These are phyloP conservation scores for Anagrus nilaparvatae DNA, from an alignment of 1,140 invertebrate genomes.

Conservation along the genomic window DNA sequence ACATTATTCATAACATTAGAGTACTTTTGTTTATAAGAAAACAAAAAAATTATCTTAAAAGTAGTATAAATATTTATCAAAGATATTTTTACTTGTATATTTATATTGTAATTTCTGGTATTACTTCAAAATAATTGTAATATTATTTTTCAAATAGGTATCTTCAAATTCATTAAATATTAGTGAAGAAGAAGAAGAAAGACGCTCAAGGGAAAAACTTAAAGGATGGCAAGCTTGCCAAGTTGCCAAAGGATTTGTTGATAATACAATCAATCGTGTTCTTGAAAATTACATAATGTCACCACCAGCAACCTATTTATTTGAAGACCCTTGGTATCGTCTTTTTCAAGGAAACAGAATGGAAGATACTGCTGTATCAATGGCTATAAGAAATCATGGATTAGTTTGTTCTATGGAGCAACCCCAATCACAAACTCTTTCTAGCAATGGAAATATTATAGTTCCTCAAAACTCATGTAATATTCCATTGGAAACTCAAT, in stretches of 20 bases:
- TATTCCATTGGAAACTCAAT: slow-evolving; percentile 5
- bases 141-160: no score
- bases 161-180: slow-evolving; percentile 17
- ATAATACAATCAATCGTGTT: slow-evolving; percentile 61
- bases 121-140: no score
- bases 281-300: slow-evolving; percentile 51
- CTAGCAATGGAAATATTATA: slow-evolving; percentile 15
- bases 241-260: slow-evolving; percentile 56
- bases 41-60: no score
- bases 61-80: no score
- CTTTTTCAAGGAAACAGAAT: slow-evolving; percentile 43
- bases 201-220: slow-evolving; percentile 26
- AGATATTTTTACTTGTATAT: no score
- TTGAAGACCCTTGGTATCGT: slow-evolving; percentile 40
- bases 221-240: slow-evolving; percentile 58
- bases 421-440: slow-evolving; percentile 16
- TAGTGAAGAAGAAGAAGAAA: slow-evolving; percentile 23
- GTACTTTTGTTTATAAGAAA: no score
- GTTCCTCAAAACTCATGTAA: slow-evolving; percentile 13
- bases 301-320: slow-evolving; percentile 33
- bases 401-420: slow-evolving; percentile 40
- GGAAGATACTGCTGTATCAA: slow-evolving; percentile 50
- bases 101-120: no score
- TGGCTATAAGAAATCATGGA: slow-evolving; percentile 42
- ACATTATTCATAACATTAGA: no score